phyloP scores from a whole-genome alignment of 2,113 vertebrate genomes.

The Pionites leucogaster region DNA sequence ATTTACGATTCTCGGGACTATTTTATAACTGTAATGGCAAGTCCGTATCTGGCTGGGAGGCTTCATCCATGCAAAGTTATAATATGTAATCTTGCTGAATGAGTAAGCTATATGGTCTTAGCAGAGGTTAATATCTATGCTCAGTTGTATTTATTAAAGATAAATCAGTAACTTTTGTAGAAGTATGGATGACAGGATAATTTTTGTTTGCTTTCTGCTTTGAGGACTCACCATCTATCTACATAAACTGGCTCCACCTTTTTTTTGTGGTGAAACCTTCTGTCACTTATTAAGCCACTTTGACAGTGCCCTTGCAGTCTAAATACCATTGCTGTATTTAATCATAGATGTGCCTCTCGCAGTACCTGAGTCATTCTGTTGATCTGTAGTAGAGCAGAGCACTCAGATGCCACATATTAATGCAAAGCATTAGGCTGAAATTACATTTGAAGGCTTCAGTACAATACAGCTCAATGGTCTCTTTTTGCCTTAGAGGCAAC shows the following conservation, averaged over 20 bases:
- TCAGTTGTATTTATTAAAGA: not conserved
- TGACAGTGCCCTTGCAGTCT: not conserved
- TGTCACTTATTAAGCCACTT: not conserved
- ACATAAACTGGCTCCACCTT: not conserved
- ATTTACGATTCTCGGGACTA: not conserved
- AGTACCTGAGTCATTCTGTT: not conserved
- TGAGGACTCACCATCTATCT: not conserved
- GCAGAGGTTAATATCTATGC: not conserved
- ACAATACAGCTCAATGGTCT: not conserved
- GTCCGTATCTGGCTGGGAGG: not conserved
- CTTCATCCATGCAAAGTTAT: not conserved
- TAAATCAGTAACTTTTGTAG: not conserved
- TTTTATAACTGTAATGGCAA: not conserved
- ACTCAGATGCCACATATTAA: not conserved
- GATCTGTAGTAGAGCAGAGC: not conserved
- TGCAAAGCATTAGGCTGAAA: slow-evolving; percentile 18
- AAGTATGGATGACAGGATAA: not conserved
- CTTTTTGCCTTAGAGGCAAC: slow-evolving; percentile 42
- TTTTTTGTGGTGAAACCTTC: not conserved
- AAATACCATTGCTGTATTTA: not conserved
- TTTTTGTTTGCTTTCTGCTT: not conserved
- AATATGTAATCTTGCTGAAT: not conserved
- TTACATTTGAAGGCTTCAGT: slow-evolving; percentile 44
- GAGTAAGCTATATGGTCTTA: not conserved
- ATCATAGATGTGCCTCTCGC: not conserved